A percentile compares a stretch with the other conserved stretches of the same genome.
These are phyloP conservation scores for Ellobius talpinus DNA, from an alignment of 2,113 vertebrate genomes.

Conservation along the genomic window DNA sequence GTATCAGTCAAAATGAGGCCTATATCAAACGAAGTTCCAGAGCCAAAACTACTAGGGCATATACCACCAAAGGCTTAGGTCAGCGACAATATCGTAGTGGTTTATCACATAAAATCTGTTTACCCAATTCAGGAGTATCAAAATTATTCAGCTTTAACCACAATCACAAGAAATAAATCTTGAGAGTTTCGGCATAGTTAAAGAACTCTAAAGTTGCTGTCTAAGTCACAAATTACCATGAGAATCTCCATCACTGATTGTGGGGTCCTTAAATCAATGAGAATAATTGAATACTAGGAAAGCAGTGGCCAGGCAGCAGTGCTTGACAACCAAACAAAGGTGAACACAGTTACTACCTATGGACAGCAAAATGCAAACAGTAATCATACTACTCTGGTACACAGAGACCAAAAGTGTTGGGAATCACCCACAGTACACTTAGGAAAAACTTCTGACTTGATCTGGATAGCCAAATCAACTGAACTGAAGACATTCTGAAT, in stretches of 20 bases:
- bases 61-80: background rate
- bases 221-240: background rate
- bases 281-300: background rate
- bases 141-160: background rate
- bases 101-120: background rate
- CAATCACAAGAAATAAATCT: background rate
- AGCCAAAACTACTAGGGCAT: background rate
- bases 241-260: background rate
- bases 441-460: conserved; percentile 14
- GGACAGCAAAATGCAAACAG: background rate
- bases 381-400: background rate
- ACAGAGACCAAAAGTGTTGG: background rate
- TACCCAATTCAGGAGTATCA: background rate
- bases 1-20: background rate
- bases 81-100: background rate
- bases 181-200: background rate
- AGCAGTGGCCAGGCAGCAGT: background rate
- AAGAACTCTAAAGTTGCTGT: background rate
- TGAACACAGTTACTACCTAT: background rate
- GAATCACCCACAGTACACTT: background rate
- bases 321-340: background rate
- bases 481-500: background rate
- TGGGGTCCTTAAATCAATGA: background rate
- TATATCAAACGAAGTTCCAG: background rate
- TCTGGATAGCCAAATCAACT: background rate